These are phyloP conservation scores for Heliothis subflexa DNA, from an alignment of 1,140 invertebrate genomes.

Conservation along the genomic window DNA sequence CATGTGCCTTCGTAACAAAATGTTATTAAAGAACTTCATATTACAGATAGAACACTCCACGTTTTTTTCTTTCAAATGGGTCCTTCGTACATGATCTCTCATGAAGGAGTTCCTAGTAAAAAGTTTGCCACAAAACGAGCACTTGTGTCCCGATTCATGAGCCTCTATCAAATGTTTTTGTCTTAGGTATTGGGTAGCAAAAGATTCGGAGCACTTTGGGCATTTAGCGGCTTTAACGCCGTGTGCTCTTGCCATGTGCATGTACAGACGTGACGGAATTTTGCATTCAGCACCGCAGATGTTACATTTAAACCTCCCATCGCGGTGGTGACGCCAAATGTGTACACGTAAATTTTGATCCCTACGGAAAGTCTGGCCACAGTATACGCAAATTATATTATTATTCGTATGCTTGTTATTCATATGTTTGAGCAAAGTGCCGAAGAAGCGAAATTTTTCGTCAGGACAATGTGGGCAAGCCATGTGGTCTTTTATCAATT, in stretches of 20 bases:
- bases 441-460: constrained; percentile 78
- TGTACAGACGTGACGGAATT: constrained; percentile 76
- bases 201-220: constrained; percentile 73
- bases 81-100: constrained; percentile 74
- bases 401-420: constrained; percentile 79
- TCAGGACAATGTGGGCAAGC: constrained; percentile 72
- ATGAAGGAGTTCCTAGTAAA: constrained; percentile 79
- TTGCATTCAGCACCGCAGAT: constrained; percentile 76
- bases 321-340: constrained; percentile 78
- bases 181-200: constrained; percentile 74
- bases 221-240: constrained; percentile 78
- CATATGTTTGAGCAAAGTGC: constrained; percentile 79
- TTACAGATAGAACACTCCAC: constrained; percentile 82
- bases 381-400: constrained; percentile 80
- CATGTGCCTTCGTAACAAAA: constrained; percentile 90
- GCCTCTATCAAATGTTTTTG: constrained; percentile 80
- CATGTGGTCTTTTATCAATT: constrained; percentile 77
- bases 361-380: constrained; percentile 74
- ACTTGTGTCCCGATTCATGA: constrained; percentile 76
- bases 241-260: constrained; percentile 78
- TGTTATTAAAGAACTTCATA: constrained; percentile 82
- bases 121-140: constrained; percentile 73
- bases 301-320: constrained; percentile 74
- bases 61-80: constrained; percentile 83
- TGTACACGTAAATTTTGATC: constrained; percentile 79